phyloP scores from a whole-genome alignment of 2,797 vertebrate genomes.

The Sebastes matsubarae region DNA sequence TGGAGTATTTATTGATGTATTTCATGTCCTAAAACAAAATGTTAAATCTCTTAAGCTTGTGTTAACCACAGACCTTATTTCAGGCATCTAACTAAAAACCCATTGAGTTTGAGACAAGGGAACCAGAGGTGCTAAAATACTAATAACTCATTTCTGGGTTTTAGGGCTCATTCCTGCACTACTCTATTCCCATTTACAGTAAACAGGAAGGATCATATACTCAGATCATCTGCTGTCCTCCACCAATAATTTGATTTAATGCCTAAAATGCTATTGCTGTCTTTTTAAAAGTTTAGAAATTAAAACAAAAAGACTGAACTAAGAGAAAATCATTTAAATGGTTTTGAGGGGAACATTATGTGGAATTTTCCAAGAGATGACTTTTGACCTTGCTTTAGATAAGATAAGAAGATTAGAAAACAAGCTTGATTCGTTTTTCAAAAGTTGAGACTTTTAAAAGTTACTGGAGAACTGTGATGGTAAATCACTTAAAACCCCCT shows the following conservation, averaged over 20 bases:
- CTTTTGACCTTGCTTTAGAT: not conserved
- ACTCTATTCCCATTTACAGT: not conserved
- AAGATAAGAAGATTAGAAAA: not conserved
- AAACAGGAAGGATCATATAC: not conserved
- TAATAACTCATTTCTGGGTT: not conserved
- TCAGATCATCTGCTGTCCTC: not conserved
- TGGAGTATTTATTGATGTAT: no score
- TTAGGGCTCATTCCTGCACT: not conserved
- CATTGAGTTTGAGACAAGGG: no score
- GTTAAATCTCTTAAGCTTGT: no score
- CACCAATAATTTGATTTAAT: not conserved
- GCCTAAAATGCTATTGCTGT: not conserved
- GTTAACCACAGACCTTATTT: no score
- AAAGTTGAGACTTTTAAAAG: not conserved
- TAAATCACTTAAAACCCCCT: not conserved
- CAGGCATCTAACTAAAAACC: no score
- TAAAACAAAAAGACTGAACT: not conserved
- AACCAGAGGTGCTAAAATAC: no score
- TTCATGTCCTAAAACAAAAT: no score
- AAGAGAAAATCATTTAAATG: not conserved
- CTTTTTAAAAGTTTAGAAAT: not conserved
- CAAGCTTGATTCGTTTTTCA: not conserved
- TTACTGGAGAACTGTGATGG: not conserved
- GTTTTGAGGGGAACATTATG: not conserved
- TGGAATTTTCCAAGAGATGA: not conserved